These are phyloP conservation scores for Myrmecobius fasciatus DNA, from an alignment of 2,113 vertebrate genomes.

Conservation along the genomic window DNA sequence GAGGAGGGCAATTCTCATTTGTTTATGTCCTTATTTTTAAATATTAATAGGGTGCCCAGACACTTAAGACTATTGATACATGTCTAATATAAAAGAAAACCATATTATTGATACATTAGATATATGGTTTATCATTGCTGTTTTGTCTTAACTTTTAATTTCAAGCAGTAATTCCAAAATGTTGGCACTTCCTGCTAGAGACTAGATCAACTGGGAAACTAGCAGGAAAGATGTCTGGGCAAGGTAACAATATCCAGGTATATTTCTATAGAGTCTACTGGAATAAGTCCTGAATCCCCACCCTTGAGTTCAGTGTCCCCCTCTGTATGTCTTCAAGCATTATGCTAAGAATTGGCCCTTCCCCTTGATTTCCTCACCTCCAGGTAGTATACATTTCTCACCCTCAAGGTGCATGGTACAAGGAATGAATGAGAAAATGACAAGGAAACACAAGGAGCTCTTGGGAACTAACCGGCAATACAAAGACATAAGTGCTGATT, in stretches of 20 bases:
- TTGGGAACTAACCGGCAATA: slow-evolving; percentile 2
- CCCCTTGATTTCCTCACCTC: neutral
- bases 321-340: neutral
- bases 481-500: neutral
- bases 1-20: neutral
- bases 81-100: slow-evolving; percentile 35
- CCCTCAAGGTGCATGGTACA: neutral
- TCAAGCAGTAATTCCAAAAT: neutral
- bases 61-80: neutral
- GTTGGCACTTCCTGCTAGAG: neutral
- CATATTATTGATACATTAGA: neutral
- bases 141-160: neutral
- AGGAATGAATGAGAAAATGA: slow-evolving; percentile 12
- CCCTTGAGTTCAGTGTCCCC: neutral
- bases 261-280: neutral
- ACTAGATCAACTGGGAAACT: neutral
- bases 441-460: slow-evolving; percentile 20
- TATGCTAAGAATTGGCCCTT: neutral
- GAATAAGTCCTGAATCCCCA: neutral
- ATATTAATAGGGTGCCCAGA: slow-evolving; percentile 2
- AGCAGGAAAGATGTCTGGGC: neutral
- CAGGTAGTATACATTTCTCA: slow-evolving; percentile 28
- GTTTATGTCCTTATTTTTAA: neutral
- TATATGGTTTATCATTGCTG: neutral
- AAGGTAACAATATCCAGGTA: neutral